Percentiles rank a stretch among this genome's conserved stretches.
phyloP scores from a whole-genome alignment of 2,113 vertebrate species.

The Hypocryptadius cinnamomeus region DNA sequence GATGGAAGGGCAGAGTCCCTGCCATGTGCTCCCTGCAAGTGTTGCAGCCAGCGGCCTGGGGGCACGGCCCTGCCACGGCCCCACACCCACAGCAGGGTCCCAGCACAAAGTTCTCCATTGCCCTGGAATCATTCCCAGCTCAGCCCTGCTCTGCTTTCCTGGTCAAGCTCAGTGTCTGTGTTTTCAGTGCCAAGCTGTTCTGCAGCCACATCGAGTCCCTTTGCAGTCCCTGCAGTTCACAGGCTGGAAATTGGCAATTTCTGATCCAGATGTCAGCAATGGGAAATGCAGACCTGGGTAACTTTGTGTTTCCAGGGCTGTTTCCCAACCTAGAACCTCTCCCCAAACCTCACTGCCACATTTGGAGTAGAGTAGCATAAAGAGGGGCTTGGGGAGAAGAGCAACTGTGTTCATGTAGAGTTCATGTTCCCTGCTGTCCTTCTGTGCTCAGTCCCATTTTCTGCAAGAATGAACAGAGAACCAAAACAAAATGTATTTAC shows the following conservation, averaged over 20 bases:
- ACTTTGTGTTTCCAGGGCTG: neutral
- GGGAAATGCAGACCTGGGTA: neutral
- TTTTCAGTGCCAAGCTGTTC: neutral
- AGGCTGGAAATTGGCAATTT: neutral
- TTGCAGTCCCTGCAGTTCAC: neutral
- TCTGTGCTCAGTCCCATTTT: neutral
- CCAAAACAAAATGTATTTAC: neutral
- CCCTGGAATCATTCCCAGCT: neutral
- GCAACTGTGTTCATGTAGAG: neutral
- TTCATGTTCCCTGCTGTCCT: accelerated
- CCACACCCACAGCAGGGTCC: neutral
- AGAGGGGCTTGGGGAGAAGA: neutral
- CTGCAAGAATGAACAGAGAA: neutral
- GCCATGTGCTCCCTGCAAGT: neutral
- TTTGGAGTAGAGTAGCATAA: neutral
- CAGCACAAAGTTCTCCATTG: neutral
- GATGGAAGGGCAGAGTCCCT: neutral
- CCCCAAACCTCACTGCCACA: neutral
- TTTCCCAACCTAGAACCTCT: neutral
- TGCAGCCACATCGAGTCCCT: neutral
- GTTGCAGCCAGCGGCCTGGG: neutral
- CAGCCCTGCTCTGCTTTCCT: neutral
- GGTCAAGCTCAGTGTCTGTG: accelerated
- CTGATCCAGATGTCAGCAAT: neutral
- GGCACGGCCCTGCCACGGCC: neutral